Evolutionary conservation across 1,140 invertebrate genomes (phyloP).

Genomic region (Drosophila grimshawi): DNA sequence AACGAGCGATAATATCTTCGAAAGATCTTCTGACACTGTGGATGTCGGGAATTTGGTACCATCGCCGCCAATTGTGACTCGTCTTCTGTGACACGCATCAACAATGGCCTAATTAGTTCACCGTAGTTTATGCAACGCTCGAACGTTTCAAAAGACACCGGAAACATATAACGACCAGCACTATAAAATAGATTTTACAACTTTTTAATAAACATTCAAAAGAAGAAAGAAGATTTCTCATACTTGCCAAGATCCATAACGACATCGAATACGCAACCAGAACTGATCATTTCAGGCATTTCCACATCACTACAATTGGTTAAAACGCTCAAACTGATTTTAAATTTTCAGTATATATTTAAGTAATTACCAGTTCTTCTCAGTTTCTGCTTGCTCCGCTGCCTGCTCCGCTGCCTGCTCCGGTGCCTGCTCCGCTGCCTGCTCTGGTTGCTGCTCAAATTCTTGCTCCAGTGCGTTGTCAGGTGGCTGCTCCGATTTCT

Average conservation of each 20-base stretch:
- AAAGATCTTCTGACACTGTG: conserved; percentile 20
- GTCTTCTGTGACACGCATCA: background rate
- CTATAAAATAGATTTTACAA: conserved; percentile 1
- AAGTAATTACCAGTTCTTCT: background rate
- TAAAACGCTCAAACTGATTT: background rate
- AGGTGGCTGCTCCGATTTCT: too few relatives aligned
- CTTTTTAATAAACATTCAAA: background rate
- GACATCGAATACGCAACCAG: conserved; percentile 13
- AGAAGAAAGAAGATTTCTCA: background rate
- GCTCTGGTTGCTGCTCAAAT: too few relatives aligned
- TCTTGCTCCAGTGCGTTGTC: too few relatives aligned
- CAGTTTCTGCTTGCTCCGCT: background rate
- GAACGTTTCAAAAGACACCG: conserved; percentile 43
- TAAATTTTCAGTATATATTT: background rate
- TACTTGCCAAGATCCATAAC: conserved; percentile 18
- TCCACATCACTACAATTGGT: background rate
- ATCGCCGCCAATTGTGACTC: background rate
- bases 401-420: background rate
- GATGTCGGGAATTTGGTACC: background rate
- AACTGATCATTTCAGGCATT: background rate
- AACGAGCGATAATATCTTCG: conserved; percentile 42
- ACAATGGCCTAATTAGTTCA: conserved; percentile 28
- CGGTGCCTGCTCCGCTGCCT: too few relatives aligned
- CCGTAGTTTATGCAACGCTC: conserved; percentile 34
- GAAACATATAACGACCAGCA: conserved; percentile 22